phyloP scores from a whole-genome alignment of 2,888 invertebrate species.

The Podabrus alpinus region DNA sequence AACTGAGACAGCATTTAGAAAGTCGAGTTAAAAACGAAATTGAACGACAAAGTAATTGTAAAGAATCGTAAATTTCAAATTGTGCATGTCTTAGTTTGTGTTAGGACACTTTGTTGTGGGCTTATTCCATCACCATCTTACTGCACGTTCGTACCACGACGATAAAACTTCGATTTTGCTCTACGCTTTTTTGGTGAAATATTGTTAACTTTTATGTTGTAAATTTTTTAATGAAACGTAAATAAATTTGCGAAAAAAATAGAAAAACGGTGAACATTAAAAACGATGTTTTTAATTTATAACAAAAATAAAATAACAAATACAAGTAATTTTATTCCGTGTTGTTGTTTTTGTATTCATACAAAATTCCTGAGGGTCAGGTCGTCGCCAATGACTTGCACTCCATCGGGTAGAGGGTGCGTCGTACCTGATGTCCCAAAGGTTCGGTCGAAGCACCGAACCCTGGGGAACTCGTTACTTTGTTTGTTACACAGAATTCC shows the following conservation, averaged over 20 bases:
- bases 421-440: too few species aligned
- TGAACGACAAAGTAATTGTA: constrained; percentile 41
- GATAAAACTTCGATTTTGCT: not conserved
- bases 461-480: too few species aligned
- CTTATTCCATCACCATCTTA: not conserved
- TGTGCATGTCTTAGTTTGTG: constrained; percentile 37
- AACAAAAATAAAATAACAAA: not conserved
- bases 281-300: not conserved
- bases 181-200: constrained; percentile 5
- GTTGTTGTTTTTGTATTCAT: not conserved
- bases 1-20: constrained; percentile 66
- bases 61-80: constrained; percentile 33
- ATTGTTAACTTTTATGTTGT: constrained; percentile 22
- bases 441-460: too few species aligned
- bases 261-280: not conserved
- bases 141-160: not conserved
- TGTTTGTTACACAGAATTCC: too few species aligned
- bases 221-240: constrained; percentile 19
- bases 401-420: too few species aligned
- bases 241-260: not conserved
- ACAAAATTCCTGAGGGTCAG: not conserved
- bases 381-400: too few species aligned
- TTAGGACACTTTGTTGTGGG: not conserved
- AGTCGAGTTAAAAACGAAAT: constrained; percentile 60
- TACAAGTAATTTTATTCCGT: not conserved